These are phyloP conservation scores for Drosophila algonquin DNA, from an alignment of 2,888 invertebrate genomes.

Conservation along the genomic window DNA sequence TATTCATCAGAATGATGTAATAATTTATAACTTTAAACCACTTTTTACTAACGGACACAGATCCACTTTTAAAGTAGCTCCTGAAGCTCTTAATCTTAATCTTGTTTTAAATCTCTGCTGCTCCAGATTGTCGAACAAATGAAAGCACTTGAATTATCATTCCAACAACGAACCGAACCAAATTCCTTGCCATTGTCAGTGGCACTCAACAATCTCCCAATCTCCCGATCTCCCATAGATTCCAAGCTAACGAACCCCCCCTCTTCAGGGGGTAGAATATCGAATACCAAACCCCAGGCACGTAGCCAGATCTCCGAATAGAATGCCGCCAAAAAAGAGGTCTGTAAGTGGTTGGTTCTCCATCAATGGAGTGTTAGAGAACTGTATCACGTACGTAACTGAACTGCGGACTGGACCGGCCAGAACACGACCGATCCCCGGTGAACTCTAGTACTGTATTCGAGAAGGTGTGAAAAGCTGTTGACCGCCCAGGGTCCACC, in stretches of 20 bases:
- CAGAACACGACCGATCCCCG: constrained; percentile 4
- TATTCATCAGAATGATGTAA: background rate
- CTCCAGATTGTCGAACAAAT: constrained; percentile 41
- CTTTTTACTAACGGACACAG: too few species aligned
- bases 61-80: background rate
- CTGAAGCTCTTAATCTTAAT: background rate
- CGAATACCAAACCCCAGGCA: constrained; percentile 25
- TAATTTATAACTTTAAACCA: background rate
- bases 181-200: constrained; percentile 51
- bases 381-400: constrained; percentile 29
- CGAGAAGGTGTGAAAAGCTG: constrained; percentile 59
- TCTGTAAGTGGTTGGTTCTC: constrained; percentile 51
- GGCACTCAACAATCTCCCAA: constrained; percentile 26
- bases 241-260: constrained; percentile 28
- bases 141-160: constrained; percentile 61
- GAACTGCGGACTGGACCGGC: constrained; percentile 4
- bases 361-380: constrained; percentile 25
- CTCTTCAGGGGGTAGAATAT: constrained; percentile 25
- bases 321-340: constrained; percentile 38
- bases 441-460: background rate
- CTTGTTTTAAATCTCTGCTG: constrained; percentile 54
- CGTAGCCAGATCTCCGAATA: constrained; percentile 32
- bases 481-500: constrained; percentile 33
- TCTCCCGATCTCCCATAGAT: constrained; percentile 38
- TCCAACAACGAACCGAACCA: constrained; percentile 50